Evolutionary conservation across 2,888 invertebrate species (phyloP), one percentile per base, ranked within the genome.

Genomic region (Rosalia funebris): DNA sequence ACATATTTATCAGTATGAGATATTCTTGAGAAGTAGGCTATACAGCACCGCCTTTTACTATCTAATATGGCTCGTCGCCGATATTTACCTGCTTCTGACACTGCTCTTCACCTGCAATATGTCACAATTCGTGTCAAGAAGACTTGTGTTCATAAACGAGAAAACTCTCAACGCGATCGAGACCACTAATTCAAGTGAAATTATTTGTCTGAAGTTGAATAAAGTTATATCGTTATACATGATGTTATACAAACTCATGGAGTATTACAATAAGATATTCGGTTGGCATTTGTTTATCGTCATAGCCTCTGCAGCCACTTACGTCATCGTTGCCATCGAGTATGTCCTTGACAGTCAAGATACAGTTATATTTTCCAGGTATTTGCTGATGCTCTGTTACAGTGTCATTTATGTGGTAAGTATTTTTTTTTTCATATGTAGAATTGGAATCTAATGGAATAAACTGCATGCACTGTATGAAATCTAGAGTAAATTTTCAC

Each of bases 241-340:
- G 3, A 44, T n/a, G 20, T 5, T 44, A 5, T 20, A 20, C 7
- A 12, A 5, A 1, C 12, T 25, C 11, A 12, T n/a, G 0, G 12
- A 9, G 9, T 11, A 44, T 9, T 20, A 20, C 20, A 25, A 20
- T 12, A 5, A 19, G 1, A n/a, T 25, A 1, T 20, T 44, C 1
- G 44, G 44, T n/a, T 44, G 44, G 44, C 44, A 44, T 11, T 7
- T 44, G 10, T 44, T 44, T n/a, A 12, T 14, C 1, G 11, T 12
- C 14, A 25, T 7, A n/a, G 15, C 17, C 1, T 15, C n/a, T n/a
- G 7, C 17, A 1, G 11, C 17, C 3, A 1, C n/a, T 1, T 41
- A n/a, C 19, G n/a, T 41, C 9, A 16, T 41, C 10, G 0, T 1
- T 41, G 15, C 10, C n/a, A 41, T 41, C 2, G 15, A 41, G 14